Base-by-base conservation (phyloP, 2,113 vertebrate species). In the Petaurus breviceps region DNA sequence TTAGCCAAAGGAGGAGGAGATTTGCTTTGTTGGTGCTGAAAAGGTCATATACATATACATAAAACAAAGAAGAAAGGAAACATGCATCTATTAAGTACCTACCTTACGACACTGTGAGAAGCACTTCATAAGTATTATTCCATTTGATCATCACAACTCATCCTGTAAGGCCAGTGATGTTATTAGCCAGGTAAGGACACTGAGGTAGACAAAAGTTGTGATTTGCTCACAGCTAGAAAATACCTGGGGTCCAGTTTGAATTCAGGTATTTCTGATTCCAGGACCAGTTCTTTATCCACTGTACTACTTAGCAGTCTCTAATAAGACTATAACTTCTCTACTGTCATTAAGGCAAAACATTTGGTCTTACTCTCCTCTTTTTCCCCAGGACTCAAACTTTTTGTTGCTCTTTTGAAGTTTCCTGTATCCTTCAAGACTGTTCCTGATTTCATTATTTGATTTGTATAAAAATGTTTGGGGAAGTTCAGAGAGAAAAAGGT, bases 331-430 rank as follows among this genome's bases (percentile, higher is more conserved):
- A 54, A 57, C 1, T 89, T 8, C 84, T 4, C 90, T 26, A 26
- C 12, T 90, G 50, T 94, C 46, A 24, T 37, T 61, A 91, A 90
- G 22, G 50, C n/a, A 47, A 92, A 91, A 12, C 26, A 31, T 16
- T 77, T 77, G n/a, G 53, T 16, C 3, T 54, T 68, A 46, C 90
- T 93, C 47, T 25, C 46, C 5, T 47, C 5, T 51, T 51, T 51
- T 55, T 91, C 24, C 50, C 28, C 11, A 54, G 10, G 90, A 11
- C 28, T 92, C 26, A 94, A 51, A 47, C 51, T 84, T 5, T 50
- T 3, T 93, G 94, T 96, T 93, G 31, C 90, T 28, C 92, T 97
- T 93, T 31, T n/a, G 26, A 53, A 51, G 68, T 84, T 93, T 46
- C 9, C 89, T 94, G 95, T 91, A 28, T 89, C 43, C 22, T 50